Evolutionary conservation across 2,888 invertebrate genomes (phyloP).

Genomic region (Branchipolynoe longqiensis): DNA sequence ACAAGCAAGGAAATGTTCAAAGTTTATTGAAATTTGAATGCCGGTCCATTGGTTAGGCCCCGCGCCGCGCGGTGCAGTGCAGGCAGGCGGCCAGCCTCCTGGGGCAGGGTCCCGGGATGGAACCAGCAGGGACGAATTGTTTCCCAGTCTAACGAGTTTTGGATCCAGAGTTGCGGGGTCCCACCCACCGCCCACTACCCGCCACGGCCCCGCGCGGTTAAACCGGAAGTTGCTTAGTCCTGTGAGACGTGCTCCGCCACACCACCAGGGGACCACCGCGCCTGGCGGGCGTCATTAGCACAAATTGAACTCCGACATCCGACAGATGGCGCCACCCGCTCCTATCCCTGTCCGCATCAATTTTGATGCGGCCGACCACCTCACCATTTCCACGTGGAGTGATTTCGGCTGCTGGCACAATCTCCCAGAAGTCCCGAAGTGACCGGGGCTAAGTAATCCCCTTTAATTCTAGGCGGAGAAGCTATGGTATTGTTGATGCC

Average conservation of each 20-base stretch:
- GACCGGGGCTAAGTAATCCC: conserved; percentile 14
- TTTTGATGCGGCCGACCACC: not conserved
- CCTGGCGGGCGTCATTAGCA: conserved; percentile 10
- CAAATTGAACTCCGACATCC: conserved; percentile 35
- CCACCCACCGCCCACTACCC: not conserved
- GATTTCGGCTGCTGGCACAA: not conserved
- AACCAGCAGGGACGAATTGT: conserved; percentile 14
- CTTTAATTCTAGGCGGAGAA: conserved; percentile 4
- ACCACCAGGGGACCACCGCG: too few species aligned
- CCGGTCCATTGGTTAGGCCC: too few species aligned
- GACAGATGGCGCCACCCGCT: conserved; percentile 32
- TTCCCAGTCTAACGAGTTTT: not conserved
- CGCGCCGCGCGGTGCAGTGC: too few species aligned
- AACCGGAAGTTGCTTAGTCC: not conserved
- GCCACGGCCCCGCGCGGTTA: not conserved
- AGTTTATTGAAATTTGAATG: too few species aligned
- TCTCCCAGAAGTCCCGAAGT: conserved; percentile 12
- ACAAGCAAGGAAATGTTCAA: too few species aligned
- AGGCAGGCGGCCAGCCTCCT: too few species aligned
- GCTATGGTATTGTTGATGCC: conserved; percentile 5
- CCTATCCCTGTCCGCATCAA: not conserved
- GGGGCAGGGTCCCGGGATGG: too few species aligned
- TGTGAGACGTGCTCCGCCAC: too few species aligned
- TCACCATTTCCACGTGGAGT: not conserved
- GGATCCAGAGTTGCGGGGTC: not conserved